Conservation (phyloP, 1,140 invertebrate species). For the Ceratitis capitata region DNA sequence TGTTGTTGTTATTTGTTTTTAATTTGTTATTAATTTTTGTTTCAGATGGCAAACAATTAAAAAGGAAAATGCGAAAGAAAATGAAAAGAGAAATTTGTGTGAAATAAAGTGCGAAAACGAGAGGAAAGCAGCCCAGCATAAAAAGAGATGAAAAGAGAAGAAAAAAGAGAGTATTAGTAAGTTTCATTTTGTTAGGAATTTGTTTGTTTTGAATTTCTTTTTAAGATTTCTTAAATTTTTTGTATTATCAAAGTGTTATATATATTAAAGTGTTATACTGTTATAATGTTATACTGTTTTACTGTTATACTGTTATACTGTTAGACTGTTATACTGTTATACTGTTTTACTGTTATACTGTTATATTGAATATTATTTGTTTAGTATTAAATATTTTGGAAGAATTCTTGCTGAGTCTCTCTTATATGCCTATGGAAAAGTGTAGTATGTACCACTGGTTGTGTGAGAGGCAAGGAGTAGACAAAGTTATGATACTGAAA, state of each 20-base stretch:
- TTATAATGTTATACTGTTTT: neutral
- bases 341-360: too few species aligned
- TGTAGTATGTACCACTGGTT: too few species aligned
- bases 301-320: too few species aligned
- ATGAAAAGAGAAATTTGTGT: neutral
- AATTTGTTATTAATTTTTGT: neutral
- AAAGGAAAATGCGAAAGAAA: neutral
- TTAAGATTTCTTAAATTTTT: neutral
- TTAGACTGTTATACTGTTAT: too few species aligned
- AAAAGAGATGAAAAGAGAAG: conserved; percentile 36
- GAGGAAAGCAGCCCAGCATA: conserved; percentile 2
- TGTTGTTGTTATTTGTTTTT: neutral
- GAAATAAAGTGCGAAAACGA: neutral
- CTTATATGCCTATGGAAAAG: too few species aligned
- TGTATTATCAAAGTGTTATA: too few species aligned
- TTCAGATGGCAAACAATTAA: neutral
- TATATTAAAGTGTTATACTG: neutral
- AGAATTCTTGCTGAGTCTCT: too few species aligned
- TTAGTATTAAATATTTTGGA: too few species aligned
- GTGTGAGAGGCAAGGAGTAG: too few species aligned
- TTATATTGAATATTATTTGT: too few species aligned
- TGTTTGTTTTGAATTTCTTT: neutral
- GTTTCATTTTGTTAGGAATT: neutral
- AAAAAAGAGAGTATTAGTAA: conserved; percentile 30
- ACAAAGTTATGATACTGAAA: too few species aligned